phyloP scores from a whole-genome alignment of 2,797 vertebrate genomes.

The Cheracebus regulus region DNA sequence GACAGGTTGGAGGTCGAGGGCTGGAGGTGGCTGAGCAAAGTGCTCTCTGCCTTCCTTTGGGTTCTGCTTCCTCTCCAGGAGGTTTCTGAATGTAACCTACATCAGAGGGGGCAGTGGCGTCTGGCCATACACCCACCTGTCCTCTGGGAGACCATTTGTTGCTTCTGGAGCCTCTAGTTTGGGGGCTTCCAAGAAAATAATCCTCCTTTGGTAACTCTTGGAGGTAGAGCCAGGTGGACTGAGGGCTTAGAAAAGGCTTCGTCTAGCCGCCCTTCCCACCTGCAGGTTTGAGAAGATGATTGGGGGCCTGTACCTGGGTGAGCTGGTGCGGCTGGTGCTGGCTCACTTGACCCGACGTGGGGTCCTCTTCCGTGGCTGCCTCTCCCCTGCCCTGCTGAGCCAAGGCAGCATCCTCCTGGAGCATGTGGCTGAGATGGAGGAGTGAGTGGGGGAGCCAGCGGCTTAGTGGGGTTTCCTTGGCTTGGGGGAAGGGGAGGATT shows the following conservation, averaged over 20 bases:
- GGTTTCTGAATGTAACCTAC: not conserved
- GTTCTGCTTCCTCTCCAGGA: not conserved
- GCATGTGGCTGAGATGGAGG: slow-evolving; percentile 86
- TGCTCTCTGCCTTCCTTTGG: not conserved
- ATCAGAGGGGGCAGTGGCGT: not conserved
- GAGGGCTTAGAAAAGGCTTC: not conserved
- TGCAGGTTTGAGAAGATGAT: slow-evolving; percentile 94
- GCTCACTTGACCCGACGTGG: slow-evolving; percentile 79
- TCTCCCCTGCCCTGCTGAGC: slow-evolving; percentile 68
- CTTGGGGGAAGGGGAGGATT: not conserved
- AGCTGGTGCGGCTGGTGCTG: slow-evolving; percentile 86
- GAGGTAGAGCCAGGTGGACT: not conserved
- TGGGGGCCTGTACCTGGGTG: slow-evolving; percentile 90
- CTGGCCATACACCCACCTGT: not conserved
- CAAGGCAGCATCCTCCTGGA: slow-evolving; percentile 64
- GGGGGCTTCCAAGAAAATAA: not conserved
- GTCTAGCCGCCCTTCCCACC: not conserved
- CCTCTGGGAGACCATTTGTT: not conserved
- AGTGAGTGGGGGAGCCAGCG: slow-evolving; percentile 80
- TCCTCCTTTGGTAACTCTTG: not conserved
- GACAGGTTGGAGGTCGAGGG: not conserved
- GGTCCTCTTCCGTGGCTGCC: slow-evolving; percentile 84
- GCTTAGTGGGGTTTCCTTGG: not conserved
- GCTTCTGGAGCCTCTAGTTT: not conserved
- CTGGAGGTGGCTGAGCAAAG: not conserved